Base-by-base conservation (phyloP, 2,113 vertebrate species). In the Brienomyrus longianalis region DNA sequence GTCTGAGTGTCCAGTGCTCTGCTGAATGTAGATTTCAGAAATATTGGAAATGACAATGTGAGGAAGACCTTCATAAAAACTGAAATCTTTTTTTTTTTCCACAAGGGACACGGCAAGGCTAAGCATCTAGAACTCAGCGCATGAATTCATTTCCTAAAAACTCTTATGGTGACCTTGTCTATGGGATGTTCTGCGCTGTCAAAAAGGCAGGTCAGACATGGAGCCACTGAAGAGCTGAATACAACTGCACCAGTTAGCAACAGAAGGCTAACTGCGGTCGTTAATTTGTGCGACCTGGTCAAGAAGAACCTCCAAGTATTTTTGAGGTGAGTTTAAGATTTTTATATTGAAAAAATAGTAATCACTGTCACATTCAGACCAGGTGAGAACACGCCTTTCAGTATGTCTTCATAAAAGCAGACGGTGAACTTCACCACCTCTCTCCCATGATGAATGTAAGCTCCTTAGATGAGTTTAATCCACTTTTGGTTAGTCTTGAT, bases 71-170 rank as follows among this genome's bases (percentile, higher is more conserved):
- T 89, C 70, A 52, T 2, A 88, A 88, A 88, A 88, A 89, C 70
- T 23, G 15, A 27, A 88, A 51, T 70, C 13, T 83, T 35, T 50
- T 17, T 70, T 74, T 45, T 23, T 50, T 27, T 70, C 62, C 39
- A 45, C 66, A 31, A 74, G 74, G 74, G 35, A 88, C 6, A 51
- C 15, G 48, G 88, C 8, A 10, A 45, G 21, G 83, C 43, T 23
- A n/a, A 27, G 51, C 15, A 87, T 87, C 3, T 87, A 39, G 31
- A 54, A 9, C 85, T 87, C 27, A 87, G 17, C 8, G 17, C 19
- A 21, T 89, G 74, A 83, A 89, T 48, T 45, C 19, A 50, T 83
- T 83, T 45, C 31, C n/a, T 83, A 84, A 88, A 86, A 88, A 86
- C 52, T 43, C 52, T 43, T 88, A 21, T 45, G 87, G 31, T 35